phyloP scores from a whole-genome alignment of 2,888 invertebrate genomes.

The Thereva unica region DNA sequence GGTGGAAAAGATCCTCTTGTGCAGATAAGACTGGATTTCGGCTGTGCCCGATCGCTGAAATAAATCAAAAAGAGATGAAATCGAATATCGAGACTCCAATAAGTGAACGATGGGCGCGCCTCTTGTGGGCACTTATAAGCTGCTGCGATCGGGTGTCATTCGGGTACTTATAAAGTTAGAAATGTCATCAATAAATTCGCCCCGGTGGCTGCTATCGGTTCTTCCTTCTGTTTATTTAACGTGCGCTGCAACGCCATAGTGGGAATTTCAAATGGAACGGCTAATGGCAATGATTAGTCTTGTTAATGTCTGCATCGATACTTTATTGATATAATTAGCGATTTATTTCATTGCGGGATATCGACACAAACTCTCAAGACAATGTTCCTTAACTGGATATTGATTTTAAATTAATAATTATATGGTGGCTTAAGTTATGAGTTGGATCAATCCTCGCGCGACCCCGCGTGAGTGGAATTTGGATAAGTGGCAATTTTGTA shows the following conservation, averaged over 20 bases:
- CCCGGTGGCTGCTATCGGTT: slow-evolving; percentile 26
- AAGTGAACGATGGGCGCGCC: not conserved
- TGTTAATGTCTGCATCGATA: slow-evolving; percentile 30
- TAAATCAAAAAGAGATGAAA: slow-evolving; percentile 30
- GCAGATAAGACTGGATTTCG: slow-evolving; percentile 23
- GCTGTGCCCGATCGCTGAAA: slow-evolving; percentile 16
- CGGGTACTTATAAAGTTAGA: slow-evolving; percentile 36
- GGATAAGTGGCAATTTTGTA: no score
- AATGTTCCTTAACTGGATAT: no score
- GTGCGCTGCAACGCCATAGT: slow-evolving; percentile 16
- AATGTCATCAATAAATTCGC: slow-evolving; percentile 34
- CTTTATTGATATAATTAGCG: slow-evolving; percentile 29
- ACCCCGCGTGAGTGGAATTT: no score
- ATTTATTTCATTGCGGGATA: slow-evolving; percentile 23
- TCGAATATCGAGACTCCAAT: slow-evolving; percentile 18
- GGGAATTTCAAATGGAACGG: slow-evolving; percentile 18
- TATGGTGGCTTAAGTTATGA: no score
- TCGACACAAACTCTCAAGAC: not conserved
- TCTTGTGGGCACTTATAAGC: not conserved
- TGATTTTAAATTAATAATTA: no score
- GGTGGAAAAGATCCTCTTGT: slow-evolving; percentile 19
- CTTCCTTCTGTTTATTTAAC: slow-evolving; percentile 20
- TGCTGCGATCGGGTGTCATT: slow-evolving; percentile 21
- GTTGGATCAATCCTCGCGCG: no score
- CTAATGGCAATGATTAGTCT: slow-evolving; percentile 27